phyloP scores from a whole-genome alignment of 2,797 vertebrate genomes.

The Halcyon smyrnensis region DNA sequence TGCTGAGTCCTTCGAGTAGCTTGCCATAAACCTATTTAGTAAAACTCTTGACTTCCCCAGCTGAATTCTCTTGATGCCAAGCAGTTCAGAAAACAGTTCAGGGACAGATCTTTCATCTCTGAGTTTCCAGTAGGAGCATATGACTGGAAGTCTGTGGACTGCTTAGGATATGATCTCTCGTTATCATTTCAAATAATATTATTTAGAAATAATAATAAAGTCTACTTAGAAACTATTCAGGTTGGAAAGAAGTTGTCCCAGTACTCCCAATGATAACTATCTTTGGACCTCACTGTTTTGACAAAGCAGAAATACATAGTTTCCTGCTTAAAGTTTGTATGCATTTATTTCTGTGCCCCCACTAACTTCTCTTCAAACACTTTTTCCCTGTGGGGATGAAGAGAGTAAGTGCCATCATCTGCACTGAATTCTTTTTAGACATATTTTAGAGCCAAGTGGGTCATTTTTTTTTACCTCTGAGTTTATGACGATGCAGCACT shows the following conservation, averaged over 20 bases:
- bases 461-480: background rate
- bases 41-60: background rate
- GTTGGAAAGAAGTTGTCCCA: background rate
- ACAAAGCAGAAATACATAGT: background rate
- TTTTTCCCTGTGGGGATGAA: background rate
- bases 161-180: background rate
- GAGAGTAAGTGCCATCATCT: background rate
- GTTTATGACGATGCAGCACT: background rate
- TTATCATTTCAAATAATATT: background rate
- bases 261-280: background rate
- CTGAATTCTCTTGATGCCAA: background rate
- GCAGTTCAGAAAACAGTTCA: background rate
- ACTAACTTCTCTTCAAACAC: background rate
- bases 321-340: background rate
- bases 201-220: constrained; percentile 20
- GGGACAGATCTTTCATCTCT: background rate
- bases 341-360: background rate
- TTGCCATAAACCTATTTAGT: background rate
- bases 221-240: background rate
- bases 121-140: background rate
- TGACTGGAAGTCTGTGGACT: background rate
- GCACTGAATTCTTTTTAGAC: background rate
- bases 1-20: background rate
- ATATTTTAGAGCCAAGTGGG: background rate
- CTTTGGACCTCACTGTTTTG: background rate